Percentiles rank a stretch among this genome's conserved stretches.
Conservation (phyloP, 2,888 invertebrate species). For the Metellina segmentata region DNA sequence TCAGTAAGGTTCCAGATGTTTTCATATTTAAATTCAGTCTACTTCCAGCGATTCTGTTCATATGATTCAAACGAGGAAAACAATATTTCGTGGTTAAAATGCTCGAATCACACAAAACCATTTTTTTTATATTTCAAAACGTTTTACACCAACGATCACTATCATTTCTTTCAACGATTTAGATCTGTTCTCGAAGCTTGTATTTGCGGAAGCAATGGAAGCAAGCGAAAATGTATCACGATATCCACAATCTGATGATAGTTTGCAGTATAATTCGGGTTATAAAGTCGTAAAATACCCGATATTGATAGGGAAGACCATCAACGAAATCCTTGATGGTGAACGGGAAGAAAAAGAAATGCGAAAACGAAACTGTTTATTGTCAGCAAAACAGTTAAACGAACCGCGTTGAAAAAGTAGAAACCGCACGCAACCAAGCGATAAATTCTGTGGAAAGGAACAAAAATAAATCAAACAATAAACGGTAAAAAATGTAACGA, state of each 20-base stretch:
- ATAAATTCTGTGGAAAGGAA: constrained; percentile 14
- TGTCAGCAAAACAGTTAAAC: constrained; percentile 14
- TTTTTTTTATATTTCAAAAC: background rate
- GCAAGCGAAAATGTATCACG: constrained; percentile 5
- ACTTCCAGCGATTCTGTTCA: too few relatives aligned
- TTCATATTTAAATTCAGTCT: too few relatives aligned
- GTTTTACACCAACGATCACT: background rate
- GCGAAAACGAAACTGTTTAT: constrained; percentile 53
- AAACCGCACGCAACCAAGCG: constrained; percentile 35
- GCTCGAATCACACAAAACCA: background rate
- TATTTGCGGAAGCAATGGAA: constrained; percentile 17
- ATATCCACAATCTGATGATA: background rate
- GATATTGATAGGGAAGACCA: constrained; percentile 1
- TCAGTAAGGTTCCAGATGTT: too few relatives aligned
- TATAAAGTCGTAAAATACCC: constrained; percentile 15
- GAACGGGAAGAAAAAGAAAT: constrained; percentile 22
- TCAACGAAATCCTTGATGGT: background rate
- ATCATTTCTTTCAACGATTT: background rate
- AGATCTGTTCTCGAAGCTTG: too few relatives aligned
- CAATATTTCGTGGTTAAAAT: too few relatives aligned
- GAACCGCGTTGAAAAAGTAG: constrained; percentile 7
- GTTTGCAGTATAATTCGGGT: background rate
- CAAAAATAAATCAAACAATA: background rate
- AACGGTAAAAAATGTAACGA: background rate
- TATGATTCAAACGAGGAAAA: too few relatives aligned